Conservation (phyloP, 2,888 invertebrate genomes). For the Sarcophaga rosellei region DNA sequence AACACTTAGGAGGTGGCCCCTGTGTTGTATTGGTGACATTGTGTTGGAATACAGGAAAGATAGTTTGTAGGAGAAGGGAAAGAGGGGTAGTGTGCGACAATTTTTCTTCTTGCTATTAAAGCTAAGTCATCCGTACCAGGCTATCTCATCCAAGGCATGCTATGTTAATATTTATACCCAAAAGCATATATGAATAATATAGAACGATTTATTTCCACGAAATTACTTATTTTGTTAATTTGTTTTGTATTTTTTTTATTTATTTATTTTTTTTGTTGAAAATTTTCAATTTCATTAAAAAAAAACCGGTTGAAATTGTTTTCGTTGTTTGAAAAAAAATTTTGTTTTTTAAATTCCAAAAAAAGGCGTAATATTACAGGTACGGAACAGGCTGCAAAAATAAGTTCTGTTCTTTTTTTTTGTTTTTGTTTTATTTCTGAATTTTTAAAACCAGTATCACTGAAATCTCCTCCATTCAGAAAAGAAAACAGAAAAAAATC, state of each 20-base stretch:
- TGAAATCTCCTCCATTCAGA: constrained; percentile 7
- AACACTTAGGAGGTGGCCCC: no score
- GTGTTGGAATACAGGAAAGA: no score
- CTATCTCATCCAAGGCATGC: no score
- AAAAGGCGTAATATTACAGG: neutral
- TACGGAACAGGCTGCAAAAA: neutral
- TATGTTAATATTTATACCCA: no score
- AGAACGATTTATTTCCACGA: no score
- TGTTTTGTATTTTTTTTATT: neutral
- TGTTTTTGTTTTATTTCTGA: neutral
- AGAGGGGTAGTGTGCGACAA: no score
- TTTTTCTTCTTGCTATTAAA: no score
- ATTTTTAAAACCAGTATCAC: constrained; percentile 20
- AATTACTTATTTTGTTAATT: neutral
- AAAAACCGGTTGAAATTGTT: neutral
- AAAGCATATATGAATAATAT: no score
- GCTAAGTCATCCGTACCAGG: no score
- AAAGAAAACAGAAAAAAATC: constrained; percentile 2
- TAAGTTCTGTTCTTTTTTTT: neutral
- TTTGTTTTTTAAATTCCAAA: neutral
- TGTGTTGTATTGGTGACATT: no score
- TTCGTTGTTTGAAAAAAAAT: neutral
- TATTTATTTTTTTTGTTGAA: neutral
- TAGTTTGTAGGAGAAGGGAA: no score
- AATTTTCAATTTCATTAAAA: neutral